phyloP scores from a whole-genome alignment of 2,888 invertebrate genomes.

The Unio delphinus region DNA sequence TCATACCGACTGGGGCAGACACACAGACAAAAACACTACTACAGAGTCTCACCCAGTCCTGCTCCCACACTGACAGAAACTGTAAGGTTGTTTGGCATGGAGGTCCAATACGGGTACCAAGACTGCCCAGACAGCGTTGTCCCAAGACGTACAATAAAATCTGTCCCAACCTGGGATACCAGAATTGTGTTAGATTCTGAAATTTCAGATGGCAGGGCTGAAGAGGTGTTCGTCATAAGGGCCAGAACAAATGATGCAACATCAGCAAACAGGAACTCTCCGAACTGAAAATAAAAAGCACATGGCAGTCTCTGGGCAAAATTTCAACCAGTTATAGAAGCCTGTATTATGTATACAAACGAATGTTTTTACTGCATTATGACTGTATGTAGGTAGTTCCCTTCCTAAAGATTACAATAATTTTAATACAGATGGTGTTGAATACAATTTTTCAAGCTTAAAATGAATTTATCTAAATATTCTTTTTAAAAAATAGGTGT shows the following conservation, averaged over 20 bases:
- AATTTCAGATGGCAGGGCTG: slow-evolving; percentile 30
- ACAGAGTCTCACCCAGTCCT: slow-evolving; percentile 10
- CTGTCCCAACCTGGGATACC: slow-evolving; percentile 29
- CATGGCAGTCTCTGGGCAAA: too few relatives aligned
- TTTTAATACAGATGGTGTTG: too few relatives aligned
- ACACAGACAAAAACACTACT: neutral
- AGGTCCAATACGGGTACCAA: slow-evolving; percentile 18
- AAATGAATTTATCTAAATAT: too few relatives aligned
- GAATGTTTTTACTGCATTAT: too few relatives aligned
- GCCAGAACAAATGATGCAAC: slow-evolving; percentile 29
- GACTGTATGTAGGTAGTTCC: too few relatives aligned
- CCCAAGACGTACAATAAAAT: slow-evolving; percentile 18
- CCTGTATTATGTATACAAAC: too few relatives aligned
- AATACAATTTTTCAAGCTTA: too few relatives aligned
- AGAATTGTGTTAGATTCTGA: slow-evolving; percentile 25
- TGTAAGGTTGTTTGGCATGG: slow-evolving; percentile 15
- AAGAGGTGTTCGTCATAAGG: slow-evolving; percentile 29
- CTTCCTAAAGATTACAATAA: too few relatives aligned
- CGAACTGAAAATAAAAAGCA: slow-evolving; percentile 35
- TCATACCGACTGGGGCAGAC: too few relatives aligned
- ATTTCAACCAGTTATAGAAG: too few relatives aligned
- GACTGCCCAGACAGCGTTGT: slow-evolving; percentile 7
- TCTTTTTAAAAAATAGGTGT: too few relatives aligned
- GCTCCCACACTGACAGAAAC: slow-evolving; percentile 24
- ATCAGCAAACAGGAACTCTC: slow-evolving; percentile 50